Evolutionary conservation across 2,888 invertebrate species (phyloP).

Genomic region (Clanis bilineata): DNA sequence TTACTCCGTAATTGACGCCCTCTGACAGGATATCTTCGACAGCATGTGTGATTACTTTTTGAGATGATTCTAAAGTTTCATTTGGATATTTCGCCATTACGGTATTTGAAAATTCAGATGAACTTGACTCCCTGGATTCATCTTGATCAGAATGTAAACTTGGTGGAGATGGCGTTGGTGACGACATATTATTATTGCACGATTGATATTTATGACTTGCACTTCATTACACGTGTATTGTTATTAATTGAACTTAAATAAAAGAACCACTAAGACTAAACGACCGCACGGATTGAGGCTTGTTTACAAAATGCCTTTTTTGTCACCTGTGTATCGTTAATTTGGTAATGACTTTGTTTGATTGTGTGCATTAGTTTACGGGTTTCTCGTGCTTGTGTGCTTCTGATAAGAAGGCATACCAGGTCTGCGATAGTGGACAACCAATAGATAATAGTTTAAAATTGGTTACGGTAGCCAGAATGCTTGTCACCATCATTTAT

Average conservation of each 20-base stretch:
- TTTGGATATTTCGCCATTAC: constrained; percentile 39
- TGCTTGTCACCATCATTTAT: constrained; percentile 60
- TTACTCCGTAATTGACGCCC: constrained; percentile 46
- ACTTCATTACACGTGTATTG: constrained; percentile 15
- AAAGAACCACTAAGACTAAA: constrained; percentile 46
- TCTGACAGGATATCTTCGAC: constrained; percentile 72
- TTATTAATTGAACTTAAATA: not conserved
- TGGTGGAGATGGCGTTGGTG: constrained; percentile 54
- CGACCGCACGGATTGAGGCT: constrained; percentile 66
- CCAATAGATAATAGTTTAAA: constrained; percentile 65
- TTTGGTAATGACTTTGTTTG: constrained; percentile 75
- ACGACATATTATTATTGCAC: constrained; percentile 48
- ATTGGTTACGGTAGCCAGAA: constrained; percentile 76
- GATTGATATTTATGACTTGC: constrained; percentile 19
- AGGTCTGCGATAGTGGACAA: constrained; percentile 68
- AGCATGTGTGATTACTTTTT: constrained; percentile 58
- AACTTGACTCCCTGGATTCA: constrained; percentile 56
- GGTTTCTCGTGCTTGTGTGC: constrained; percentile 61
- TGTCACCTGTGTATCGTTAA: constrained; percentile 77
- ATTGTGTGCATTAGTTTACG: constrained; percentile 65
- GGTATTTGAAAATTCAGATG: constrained; percentile 52
- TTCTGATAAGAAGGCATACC: constrained; percentile 74
- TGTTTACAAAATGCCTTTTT: constrained; percentile 79
- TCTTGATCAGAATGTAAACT: constrained; percentile 57
- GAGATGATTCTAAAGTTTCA: constrained; percentile 30